phyloP scores from a whole-genome alignment of 2,888 invertebrate species.

The Cheilosia grossa region DNA sequence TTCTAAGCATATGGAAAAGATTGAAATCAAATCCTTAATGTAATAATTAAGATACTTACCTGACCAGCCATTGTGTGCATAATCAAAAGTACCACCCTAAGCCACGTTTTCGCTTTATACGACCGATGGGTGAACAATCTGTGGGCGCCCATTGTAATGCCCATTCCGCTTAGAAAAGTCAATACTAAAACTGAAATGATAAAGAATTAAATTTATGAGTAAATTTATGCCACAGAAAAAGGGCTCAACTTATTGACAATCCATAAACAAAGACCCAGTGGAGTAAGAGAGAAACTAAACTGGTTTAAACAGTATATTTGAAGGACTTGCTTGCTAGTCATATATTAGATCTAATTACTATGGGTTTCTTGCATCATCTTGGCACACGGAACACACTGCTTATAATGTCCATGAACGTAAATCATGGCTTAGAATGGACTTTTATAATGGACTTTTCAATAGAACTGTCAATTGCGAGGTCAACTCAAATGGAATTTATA shows the following conservation, averaged over 20 bases:
- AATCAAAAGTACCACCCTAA: slow-evolving; percentile 86
- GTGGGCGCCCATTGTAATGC: slow-evolving; percentile 92
- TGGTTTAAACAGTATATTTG: too few relatives aligned
- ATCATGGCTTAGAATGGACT: too few relatives aligned
- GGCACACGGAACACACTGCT: too few relatives aligned
- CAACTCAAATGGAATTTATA: too few relatives aligned
- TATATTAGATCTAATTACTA: too few relatives aligned
- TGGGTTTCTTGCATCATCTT: too few relatives aligned
- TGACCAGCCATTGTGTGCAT: slow-evolving; percentile 90
- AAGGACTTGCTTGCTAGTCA: too few relatives aligned
- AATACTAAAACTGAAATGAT: slow-evolving; percentile 51
- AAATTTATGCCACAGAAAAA: too few relatives aligned
- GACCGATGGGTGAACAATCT: slow-evolving; percentile 90
- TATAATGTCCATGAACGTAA: too few relatives aligned
- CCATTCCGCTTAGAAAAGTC: slow-evolving; percentile 83
- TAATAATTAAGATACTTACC: slow-evolving; percentile 77
- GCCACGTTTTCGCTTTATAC: slow-evolving; percentile 88
- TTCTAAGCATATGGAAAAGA: slow-evolving; percentile 84
- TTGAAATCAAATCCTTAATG: neutral
- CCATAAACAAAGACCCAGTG: neutral
- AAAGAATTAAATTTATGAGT: neutral
- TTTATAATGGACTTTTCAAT: too few relatives aligned
- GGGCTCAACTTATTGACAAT: neutral
- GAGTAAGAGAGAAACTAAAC: too few relatives aligned
- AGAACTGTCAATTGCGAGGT: too few relatives aligned